Evolutionary conservation across 2,888 invertebrate genomes (phyloP).

Genomic region (Rotaria magnacalcarata): DNA sequence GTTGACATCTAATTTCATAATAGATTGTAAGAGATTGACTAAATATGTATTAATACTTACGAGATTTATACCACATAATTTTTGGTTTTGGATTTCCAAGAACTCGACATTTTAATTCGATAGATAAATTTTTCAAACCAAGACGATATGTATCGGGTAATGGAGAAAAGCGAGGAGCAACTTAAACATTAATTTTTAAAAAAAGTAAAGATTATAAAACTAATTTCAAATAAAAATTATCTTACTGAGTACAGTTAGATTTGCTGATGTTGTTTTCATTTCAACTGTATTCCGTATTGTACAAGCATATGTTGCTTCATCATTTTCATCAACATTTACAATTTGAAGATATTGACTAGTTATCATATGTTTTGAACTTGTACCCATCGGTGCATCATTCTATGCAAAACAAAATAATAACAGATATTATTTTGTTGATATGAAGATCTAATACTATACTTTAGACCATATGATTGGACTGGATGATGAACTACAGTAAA

Average conservation of each 20-base stretch:
- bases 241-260: background rate
- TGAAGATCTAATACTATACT: background rate
- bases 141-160: background rate
- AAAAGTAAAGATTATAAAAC: background rate
- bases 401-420: background rate
- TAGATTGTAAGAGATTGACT: background rate
- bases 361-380: conserved; percentile 1
- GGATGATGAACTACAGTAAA: background rate
- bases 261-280: conserved; percentile 13
- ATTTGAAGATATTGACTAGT: conserved; percentile 32
- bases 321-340: conserved; percentile 4
- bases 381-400: background rate
- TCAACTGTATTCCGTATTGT: background rate
- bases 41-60: conserved; percentile 28
- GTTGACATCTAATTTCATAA: background rate
- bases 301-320: conserved; percentile 3
- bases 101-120: conserved; percentile 40
- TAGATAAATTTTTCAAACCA: conserved; percentile 32
- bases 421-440: background rate
- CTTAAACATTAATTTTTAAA: background rate
- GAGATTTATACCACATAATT: conserved; percentile 40
- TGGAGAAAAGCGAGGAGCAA: conserved; percentile 18
- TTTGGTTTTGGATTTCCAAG: conserved; percentile 37
- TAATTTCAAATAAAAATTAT: background rate
- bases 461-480: conserved; percentile 15